Evolutionary conservation across 2,888 invertebrate species (phyloP).

Genomic region (Drosophila maculinotata): DNA sequence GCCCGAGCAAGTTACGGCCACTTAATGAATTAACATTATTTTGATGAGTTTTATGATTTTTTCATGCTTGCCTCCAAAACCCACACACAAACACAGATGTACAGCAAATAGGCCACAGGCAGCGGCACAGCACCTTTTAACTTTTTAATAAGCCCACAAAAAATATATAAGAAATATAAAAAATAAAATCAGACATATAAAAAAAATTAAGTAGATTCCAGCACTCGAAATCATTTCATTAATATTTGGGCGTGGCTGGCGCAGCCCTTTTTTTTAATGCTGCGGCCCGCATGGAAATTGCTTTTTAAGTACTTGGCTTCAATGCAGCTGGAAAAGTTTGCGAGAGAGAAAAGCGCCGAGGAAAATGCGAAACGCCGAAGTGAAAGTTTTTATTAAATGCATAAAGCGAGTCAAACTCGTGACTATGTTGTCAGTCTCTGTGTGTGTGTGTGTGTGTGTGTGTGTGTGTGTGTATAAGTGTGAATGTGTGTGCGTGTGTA

Average conservation of each 20-base stretch:
- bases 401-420: constrained; percentile 71
- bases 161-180: constrained; percentile 18
- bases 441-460: constrained; percentile 21
- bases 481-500: constrained; percentile 45
- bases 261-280: constrained; percentile 59
- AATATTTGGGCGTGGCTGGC: constrained; percentile 62
- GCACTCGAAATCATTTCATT: constrained; percentile 75
- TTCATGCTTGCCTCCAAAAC: constrained; percentile 39
- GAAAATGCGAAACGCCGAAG: constrained; percentile 59
- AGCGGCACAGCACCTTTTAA: constrained; percentile 42
- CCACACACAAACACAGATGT: constrained; percentile 24
- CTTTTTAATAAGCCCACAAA: constrained; percentile 77
- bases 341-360: constrained; percentile 11
- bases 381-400: constrained; percentile 79
- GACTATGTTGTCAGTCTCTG: constrained; percentile 49
- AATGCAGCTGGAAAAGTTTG: constrained; percentile 71
- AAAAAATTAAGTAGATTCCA: constrained; percentile 53
- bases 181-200: constrained; percentile 2
- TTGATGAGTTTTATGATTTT: constrained; percentile 77
- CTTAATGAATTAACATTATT: constrained; percentile 82
- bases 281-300: constrained; percentile 63
- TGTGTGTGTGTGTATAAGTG: constrained; percentile 12
- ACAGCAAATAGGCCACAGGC: constrained; percentile 25
- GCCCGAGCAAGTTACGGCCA: constrained; percentile 75
- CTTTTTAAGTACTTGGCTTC: constrained; percentile 78